Percentiles rank a stretch among this genome's conserved stretches.
phyloP scores from a whole-genome alignment of 2,113 vertebrate genomes.

The Pedionomus torquatus region DNA sequence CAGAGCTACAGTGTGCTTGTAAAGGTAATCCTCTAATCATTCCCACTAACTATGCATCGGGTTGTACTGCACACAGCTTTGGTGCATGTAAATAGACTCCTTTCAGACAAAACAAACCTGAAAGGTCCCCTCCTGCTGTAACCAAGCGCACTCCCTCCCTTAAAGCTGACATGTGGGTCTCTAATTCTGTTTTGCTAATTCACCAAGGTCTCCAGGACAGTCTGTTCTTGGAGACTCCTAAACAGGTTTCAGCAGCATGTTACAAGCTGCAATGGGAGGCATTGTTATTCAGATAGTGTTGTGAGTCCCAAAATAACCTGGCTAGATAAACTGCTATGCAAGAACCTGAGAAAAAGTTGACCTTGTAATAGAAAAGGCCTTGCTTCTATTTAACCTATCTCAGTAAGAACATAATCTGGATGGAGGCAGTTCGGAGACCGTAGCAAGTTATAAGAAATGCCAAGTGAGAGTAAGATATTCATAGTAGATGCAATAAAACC shows the following conservation, averaged over 20 bases:
- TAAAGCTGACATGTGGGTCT: not conserved
- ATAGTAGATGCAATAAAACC: not conserved
- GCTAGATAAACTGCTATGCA: not conserved
- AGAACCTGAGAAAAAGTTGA: constrained; percentile 37
- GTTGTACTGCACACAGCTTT: not conserved
- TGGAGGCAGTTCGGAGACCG: not conserved
- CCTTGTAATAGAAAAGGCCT: not conserved
- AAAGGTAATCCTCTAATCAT: not conserved
- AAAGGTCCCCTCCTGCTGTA: not conserved
- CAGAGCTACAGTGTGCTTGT: not conserved
- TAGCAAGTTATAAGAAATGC: not conserved
- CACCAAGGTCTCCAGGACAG: not conserved
- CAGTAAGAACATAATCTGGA: not conserved
- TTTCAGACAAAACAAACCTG: not conserved
- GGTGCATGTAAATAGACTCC: not conserved
- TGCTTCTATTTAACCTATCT: not conserved
- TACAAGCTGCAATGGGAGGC: not conserved
- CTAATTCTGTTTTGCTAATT: not conserved
- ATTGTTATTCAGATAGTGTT: not conserved
- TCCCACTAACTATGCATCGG: not conserved
- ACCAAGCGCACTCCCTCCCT: not conserved
- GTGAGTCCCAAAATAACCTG: not conserved
- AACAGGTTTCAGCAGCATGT: not conserved
- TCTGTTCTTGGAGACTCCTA: not conserved
- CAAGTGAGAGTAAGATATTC: not conserved